These are phyloP conservation scores for Hybos culiciformis DNA, from an alignment of 2,888 invertebrate genomes.

Conservation along the genomic window DNA sequence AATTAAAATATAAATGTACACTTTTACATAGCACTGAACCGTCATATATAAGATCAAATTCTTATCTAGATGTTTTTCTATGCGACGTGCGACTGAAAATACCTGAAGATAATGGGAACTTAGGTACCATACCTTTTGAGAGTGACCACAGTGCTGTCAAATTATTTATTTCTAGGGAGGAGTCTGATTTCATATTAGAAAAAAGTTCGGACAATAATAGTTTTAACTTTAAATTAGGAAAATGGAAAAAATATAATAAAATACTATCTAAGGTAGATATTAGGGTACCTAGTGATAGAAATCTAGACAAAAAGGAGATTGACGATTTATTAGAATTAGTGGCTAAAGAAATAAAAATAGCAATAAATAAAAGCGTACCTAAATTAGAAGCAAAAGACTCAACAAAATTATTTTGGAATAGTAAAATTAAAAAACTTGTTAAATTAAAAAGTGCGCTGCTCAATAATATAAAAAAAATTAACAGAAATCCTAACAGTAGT, in stretches of 20 bases:
- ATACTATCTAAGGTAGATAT: not conserved
- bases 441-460: not conserved
- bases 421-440: not conserved
- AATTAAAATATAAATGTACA: not conserved
- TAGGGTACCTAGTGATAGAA: not conserved
- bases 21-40: not conserved
- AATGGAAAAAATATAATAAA: not conserved
- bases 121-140: not conserved
- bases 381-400: not conserved
- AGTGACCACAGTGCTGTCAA: not conserved
- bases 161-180: not conserved
- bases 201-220: not conserved
- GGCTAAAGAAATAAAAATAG: not conserved
- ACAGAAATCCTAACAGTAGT: not conserved
- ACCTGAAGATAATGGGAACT: not conserved
- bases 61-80: constrained; percentile 3
- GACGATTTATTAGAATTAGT: not conserved
- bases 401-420: not conserved
- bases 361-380: not conserved
- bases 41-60: not conserved
- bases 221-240: not conserved
- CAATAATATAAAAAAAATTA: not conserved
- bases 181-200: not conserved
- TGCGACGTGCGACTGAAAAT: not conserved
- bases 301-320: not conserved